Base-by-base conservation (phyloP, 2,888 invertebrate genomes). In the Cancer borealis region DNA sequence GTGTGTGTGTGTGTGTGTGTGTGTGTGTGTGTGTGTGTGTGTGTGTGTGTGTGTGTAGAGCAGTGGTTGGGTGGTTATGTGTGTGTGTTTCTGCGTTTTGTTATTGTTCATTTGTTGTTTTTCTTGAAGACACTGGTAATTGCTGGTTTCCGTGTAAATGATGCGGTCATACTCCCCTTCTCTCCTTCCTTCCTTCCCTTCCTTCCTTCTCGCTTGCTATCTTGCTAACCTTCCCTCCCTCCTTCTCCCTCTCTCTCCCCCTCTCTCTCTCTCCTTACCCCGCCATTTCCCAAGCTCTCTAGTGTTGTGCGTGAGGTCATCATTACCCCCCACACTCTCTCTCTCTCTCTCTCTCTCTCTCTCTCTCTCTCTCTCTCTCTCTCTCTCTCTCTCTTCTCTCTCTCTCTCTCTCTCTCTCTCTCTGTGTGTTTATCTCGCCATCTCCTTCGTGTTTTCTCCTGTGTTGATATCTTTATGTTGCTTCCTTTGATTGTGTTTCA, bases 291-390 rank as follows among this genome's bases (percentile, higher is more conserved):
- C 21, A 14, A 3, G 46, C 49, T 46, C 46, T 49, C 46, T 39
- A 39, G 39, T 39, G 39, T 39, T 39, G 39, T 39, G 39, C 39
- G 39, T 39, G 39, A n/a, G 26, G 88, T 88, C 17, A 21, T 26
- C 47, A n/a, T n/a, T n/a, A 21, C 5, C 90, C 21, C 90, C 26
- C 54, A 54, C 30, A 17, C 47, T 26, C 54, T 90, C 90, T 54
- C 90, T 90, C 90, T 54, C 90, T 90, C 90, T 54, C 49, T 90
- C 90, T 54, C 90, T 90, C 90, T 54, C 54, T 90, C 90, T 54
- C 90, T 90, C 90, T 54, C 26, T 39, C 88, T 46, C 88, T 88
- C 46, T 46, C 39, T 46, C 88, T 45, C 45, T 39, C 46, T 39
- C 46, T 45, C 39, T 88, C 45, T 88, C 87, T 87, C 46, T 39